Evolutionary conservation across 2,888 invertebrate genomes (phyloP), one percentile per base, ranked within the genome.

Genomic region (Nyleta sp.): DNA sequence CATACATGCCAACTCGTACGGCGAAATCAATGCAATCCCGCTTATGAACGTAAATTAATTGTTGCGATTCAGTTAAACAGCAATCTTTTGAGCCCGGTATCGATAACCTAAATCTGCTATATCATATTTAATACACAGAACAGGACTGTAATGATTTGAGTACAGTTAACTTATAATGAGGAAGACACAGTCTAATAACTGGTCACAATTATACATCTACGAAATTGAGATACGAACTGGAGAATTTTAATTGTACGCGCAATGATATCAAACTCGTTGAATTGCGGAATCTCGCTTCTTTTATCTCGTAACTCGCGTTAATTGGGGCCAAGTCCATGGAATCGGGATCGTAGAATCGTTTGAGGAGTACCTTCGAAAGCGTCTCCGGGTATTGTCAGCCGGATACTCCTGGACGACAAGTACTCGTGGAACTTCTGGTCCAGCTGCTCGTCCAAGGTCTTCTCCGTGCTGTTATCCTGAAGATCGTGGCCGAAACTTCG

Each of bases 381-480:
- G 67, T 89, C 88, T 8, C 89, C 89, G 2, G 91, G 91, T 62
- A 91, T 88, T 6, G 89, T 90, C 15, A 91, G 76, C 52, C 88
- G 85, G 17, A 91, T 82, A 74, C 87, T 91, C 44, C 91, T 87
- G 0, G 91, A 89, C 0, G 87, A 83, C 18, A 91, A 60, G 44
- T 87, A 91, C 11, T 91, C 88, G 67, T 90, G 84, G 46, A 91
- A 87, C 80, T 89, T 91, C 52, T 80, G 84, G 31, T 90, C 90
- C 28, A 91, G 77, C 59, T 88, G 85, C 22, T 91, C 87, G 53
- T 91, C 91, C 6, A 91, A 50, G 17, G 77, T 89, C 57, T 84
- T 82, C 18, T 84, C 80, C 1, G 87, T 85, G 2, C 64, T 57
- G 20, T 87, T 88, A 5, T 83, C 82, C 17, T 81, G 75, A 6